phyloP scores from a whole-genome alignment of 2,113 vertebrate species.

The Odobenus rosmarus region DNA sequence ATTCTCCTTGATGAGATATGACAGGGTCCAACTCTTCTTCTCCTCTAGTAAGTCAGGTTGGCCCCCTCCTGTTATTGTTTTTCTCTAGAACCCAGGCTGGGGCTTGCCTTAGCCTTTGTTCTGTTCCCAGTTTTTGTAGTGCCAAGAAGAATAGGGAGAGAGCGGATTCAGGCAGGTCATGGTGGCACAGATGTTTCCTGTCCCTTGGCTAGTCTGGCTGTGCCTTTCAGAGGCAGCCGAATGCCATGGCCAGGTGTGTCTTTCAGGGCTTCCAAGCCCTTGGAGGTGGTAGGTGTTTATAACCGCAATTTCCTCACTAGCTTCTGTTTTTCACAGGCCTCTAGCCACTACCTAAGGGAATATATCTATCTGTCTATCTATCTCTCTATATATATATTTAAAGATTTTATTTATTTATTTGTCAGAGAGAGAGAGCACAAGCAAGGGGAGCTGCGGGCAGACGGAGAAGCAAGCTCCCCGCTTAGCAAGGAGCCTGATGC shows the following conservation, averaged over 20 bases:
- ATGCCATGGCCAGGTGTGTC: conserved; percentile 77
- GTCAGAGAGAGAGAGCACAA: too few relatives aligned
- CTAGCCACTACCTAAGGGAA: conserved; percentile 60
- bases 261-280: conserved; percentile 75
- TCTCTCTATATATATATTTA: too few relatives aligned
- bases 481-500: too few relatives aligned
- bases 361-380: not conserved
- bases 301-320: conserved; percentile 72
- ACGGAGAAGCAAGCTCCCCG: too few relatives aligned
- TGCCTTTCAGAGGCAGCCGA: conserved; percentile 53
- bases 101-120: conserved; percentile 79
- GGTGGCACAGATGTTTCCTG: conserved; percentile 79
- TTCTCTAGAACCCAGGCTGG: conserved; percentile 70
- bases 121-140: conserved; percentile 67
- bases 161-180: conserved; percentile 77
- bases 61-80: conserved; percentile 74
- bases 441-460: too few relatives aligned
- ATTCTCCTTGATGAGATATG: conserved; percentile 46
- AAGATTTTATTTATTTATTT: too few relatives aligned
- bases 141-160: conserved; percentile 74
- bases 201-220: conserved; percentile 72
- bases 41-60: not conserved
- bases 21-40: conserved; percentile 62
- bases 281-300: conserved; percentile 73
- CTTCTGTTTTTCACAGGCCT: conserved; percentile 64